Evolutionary conservation across 2,113 vertebrate species (phyloP).

Genomic region (Oreochromis spilurus): DNA sequence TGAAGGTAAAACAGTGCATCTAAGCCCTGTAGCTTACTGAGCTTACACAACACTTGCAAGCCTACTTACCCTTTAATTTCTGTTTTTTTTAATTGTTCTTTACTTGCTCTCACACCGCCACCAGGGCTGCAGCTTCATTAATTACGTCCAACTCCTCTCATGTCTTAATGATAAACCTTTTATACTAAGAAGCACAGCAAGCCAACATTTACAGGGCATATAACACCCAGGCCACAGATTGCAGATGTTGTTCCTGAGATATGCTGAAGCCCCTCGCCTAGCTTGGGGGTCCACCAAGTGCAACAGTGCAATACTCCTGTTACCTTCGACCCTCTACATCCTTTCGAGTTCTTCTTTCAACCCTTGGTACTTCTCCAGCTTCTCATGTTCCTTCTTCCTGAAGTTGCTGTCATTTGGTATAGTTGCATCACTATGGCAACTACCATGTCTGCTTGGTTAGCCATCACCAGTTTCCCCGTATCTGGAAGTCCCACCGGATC

Average conservation of each 20-base stretch:
- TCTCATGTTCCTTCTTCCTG: background rate
- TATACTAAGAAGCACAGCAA: background rate
- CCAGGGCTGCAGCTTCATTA: background rate
- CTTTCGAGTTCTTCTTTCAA: background rate
- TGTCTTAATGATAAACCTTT: background rate
- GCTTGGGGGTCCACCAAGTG: background rate
- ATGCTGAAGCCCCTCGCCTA: background rate
- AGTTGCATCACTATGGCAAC: accelerated
- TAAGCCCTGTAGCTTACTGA: background rate
- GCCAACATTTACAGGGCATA: background rate
- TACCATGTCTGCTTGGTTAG: background rate
- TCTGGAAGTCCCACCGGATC: background rate
- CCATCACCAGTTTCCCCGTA: background rate
- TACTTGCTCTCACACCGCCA: accelerated
- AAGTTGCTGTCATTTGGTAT: accelerated
- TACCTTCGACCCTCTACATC: background rate
- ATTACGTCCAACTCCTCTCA: accelerated
- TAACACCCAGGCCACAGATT: background rate
- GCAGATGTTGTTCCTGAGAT: background rate
- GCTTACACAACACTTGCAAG: background rate
- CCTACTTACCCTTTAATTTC: background rate
- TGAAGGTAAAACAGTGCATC: background rate
- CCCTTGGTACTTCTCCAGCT: background rate
- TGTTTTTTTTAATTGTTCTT: background rate
- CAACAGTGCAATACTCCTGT: background rate